These are phyloP conservation scores for Porphyrio hochstetteri DNA, from an alignment of 2,113 vertebrate species.

Conservation along the genomic window DNA sequence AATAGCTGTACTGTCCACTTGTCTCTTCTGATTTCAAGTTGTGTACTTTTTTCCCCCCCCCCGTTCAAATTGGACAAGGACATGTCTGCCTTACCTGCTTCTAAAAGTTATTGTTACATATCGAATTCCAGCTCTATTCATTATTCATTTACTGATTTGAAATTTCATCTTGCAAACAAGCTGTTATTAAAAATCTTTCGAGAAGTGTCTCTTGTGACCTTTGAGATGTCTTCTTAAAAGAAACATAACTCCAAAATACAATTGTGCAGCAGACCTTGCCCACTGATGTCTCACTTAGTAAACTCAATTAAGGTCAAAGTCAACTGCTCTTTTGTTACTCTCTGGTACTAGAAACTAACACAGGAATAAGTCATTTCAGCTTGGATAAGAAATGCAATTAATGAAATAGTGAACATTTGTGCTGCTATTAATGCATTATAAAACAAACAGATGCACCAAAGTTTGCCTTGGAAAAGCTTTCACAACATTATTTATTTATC, in stretches of 20 bases:
- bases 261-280: conserved; percentile 22
- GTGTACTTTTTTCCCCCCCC: not conserved
- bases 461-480: not conserved
- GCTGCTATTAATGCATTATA: not conserved
- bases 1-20: not conserved
- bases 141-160: conserved; percentile 47
- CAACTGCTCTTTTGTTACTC: not conserved
- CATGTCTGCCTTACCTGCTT: not conserved
- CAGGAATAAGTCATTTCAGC: not conserved
- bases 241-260: conserved; percentile 28
- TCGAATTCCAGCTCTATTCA: conserved; percentile 1
- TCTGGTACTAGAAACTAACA: not conserved
- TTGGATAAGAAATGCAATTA: not conserved
- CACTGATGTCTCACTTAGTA: not conserved
- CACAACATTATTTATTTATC: not conserved
- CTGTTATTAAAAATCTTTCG: not conserved
- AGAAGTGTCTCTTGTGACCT: conserved; percentile 32
- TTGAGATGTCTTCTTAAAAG: not conserved
- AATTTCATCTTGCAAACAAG: conserved; percentile 46
- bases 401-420: not conserved
- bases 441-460: not conserved
- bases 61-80: not conserved
- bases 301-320: conserved; percentile 36
- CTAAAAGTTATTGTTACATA: not conserved
- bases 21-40: not conserved